Percentiles rank a stretch among this genome's conserved stretches.
Evolutionary conservation across 2,797 vertebrate genomes (phyloP).

Genomic region (Hydrolagus colliei): DNA sequence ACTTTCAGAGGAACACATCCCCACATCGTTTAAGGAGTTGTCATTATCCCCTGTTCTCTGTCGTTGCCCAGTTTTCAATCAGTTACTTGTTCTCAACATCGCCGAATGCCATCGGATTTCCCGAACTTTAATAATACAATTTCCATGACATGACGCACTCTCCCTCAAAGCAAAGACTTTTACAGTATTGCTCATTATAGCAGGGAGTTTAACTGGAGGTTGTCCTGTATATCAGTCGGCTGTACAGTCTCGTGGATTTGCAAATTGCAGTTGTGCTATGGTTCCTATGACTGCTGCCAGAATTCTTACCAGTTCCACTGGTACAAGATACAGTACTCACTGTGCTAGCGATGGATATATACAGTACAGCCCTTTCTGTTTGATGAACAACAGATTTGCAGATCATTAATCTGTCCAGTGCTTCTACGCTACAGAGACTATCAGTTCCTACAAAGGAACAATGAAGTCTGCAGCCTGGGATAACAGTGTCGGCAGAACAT

Average conservation of each 20-base stretch:
- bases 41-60: neutral
- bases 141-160: neutral
- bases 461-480: too few relatives aligned
- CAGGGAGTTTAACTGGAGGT: neutral
- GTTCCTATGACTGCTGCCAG: neutral
- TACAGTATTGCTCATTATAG: neutral
- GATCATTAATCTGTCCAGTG: neutral
- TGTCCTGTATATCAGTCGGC: neutral
- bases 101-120: neutral
- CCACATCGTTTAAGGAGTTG: neutral
- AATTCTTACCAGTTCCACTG: neutral
- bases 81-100: neutral
- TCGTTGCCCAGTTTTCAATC: neutral
- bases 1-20: neutral
- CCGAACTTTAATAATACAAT: neutral
- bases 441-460: too few relatives aligned
- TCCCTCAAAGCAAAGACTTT: neutral
- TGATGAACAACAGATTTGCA: neutral
- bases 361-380: neutral
- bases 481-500: too few relatives aligned
- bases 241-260: too few relatives aligned
- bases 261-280: neutral
- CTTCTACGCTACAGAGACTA: too few relatives aligned
- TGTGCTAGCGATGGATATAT: neutral
- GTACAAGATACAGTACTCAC: neutral